Conservation (phyloP, 2,113 vertebrate genomes). For the Myotis brandtii region DNA sequence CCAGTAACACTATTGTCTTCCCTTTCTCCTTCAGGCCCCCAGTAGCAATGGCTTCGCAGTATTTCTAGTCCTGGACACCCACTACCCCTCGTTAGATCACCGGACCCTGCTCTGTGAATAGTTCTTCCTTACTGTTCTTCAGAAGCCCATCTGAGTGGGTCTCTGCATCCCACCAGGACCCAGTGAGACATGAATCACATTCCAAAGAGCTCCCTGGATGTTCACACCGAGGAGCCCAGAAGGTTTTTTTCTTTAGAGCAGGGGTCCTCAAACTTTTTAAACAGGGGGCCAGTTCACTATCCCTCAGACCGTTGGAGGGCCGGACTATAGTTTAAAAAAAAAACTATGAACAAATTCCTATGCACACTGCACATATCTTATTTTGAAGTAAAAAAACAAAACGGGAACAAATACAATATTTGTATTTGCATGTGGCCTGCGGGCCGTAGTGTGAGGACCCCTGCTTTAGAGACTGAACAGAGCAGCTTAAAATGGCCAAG, state of each 20-base stretch:
- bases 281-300: no score
- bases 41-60: neutral
- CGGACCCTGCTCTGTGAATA: neutral
- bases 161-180: neutral
- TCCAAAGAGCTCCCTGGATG: neutral
- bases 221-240: neutral
- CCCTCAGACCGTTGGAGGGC: no score
- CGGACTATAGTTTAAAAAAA: no score
- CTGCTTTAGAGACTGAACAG: neutral
- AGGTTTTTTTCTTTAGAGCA: neutral
- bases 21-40: neutral
- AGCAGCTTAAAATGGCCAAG: neutral
- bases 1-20: neutral
- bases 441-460: no score
- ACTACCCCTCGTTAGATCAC: neutral
- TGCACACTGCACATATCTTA: no score
- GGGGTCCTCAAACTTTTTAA: no score
- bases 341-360: no score
- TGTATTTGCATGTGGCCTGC: no score
- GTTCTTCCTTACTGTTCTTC: neutral
- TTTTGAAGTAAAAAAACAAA: no score
- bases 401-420: no score
- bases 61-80: neutral
- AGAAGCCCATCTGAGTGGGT: neutral
- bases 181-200: neutral